These are phyloP conservation scores for Acanthaster planci DNA, from an alignment of 35 echinoderm and acorn worm genomes.

Conservation along the genomic window DNA sequence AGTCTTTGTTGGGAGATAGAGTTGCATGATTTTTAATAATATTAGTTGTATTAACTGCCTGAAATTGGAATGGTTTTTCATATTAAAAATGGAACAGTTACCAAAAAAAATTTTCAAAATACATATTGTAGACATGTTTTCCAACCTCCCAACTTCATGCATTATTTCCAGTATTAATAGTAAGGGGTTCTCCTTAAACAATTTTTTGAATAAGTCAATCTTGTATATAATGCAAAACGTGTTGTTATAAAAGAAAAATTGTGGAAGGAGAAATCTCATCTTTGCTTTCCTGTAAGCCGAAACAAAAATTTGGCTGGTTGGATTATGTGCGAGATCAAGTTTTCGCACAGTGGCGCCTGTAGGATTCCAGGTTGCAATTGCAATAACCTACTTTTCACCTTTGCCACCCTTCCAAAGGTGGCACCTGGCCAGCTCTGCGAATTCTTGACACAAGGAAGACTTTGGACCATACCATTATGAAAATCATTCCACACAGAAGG, in stretches of 20 bases:
- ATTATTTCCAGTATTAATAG: constrained; percentile 20
- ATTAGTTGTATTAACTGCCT: constrained; percentile 17
- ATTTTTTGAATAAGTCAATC: background rate
- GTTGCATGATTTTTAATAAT: constrained; percentile 27
- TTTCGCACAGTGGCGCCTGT: no score
- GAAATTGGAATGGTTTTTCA: constrained; percentile 13
- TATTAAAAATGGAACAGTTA: no score
- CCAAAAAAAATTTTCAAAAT: no score
- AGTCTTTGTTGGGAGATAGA: background rate
- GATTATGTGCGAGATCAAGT: background rate
- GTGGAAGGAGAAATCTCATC: no score
- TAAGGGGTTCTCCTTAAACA: background rate
- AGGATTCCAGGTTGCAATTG: background rate
- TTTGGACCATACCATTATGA: background rate
- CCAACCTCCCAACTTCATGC: background rate
- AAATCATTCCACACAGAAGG: constrained; percentile 16
- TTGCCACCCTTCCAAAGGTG: background rate
- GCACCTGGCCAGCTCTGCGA: background rate
- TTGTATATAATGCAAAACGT: constrained; percentile 19
- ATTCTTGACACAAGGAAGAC: background rate
- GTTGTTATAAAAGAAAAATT: background rate
- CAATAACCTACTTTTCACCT: background rate
- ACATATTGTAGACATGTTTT: no score
- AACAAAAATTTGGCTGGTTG: background rate
- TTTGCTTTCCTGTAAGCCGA: no score